Evolutionary conservation across 1,140 invertebrate species (phyloP), one percentile per base, ranked within the genome.

Genomic region (Lucilia sericata): DNA sequence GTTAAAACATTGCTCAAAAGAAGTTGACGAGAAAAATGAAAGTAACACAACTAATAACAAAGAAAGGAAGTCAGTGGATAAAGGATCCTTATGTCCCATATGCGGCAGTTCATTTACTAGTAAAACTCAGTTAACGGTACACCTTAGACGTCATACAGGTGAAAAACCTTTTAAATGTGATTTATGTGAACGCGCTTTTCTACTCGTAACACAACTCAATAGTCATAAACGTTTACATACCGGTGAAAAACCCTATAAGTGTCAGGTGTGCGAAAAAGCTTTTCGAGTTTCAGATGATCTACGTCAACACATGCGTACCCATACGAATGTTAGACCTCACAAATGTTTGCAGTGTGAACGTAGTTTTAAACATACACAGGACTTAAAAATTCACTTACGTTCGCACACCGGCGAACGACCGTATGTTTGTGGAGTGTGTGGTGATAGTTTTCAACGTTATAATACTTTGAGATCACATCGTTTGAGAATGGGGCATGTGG

Each of bases 131-230:
- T 17, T 65, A 17, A 82, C 55, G 8, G 81, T 89, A 34, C 88
- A 89, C n/a, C 87, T 89, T 74, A 78, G 88, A 14, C 85, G 88
- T 0, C 88, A 89, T 76, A 78, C 87, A 0, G 83, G 85, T 4
- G 88, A 89, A 30, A 88, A 88, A n/a, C 88, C 88, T 0, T 89
- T 88, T 70, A 86, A 87, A 17, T 89, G 88, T 74, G 87, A 89
- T 80, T 85, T 87, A 82, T 89, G 88, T 55, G 88, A 88, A 60
- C 89, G 89, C 55, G 83, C 85, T 42, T 88, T 89, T 13, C 87
- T 88, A 55, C 90, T 89, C 0, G 88, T 88, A 81, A 90, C 88
- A 14, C 88, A 90, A 85, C 87, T 90, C 84, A 81, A n/a, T 25
- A 82, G 17, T 10, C 84, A 85, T 65, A 36, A 36, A 49, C 84